Conservation (phyloP, 2,888 invertebrate genomes). For the Agrotis clavis region DNA sequence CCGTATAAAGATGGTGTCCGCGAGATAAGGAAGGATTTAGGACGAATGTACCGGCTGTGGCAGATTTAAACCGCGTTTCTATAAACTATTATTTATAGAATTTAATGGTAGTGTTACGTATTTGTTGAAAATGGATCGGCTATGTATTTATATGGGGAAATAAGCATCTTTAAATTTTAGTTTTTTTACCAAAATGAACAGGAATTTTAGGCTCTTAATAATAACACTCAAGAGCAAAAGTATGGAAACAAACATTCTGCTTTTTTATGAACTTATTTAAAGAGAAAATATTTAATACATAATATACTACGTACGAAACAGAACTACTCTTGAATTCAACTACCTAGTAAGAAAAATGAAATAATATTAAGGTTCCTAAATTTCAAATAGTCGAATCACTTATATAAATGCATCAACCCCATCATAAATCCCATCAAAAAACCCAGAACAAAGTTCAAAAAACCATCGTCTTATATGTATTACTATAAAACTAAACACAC, state of each 20-base stretch:
- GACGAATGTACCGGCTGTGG: slow-evolving; percentile 68
- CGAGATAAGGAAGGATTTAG: slow-evolving; percentile 84
- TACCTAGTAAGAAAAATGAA: not conserved
- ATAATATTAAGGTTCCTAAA: not conserved
- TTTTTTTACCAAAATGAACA: not conserved
- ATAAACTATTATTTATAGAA: slow-evolving; percentile 72
- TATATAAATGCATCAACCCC: not conserved
- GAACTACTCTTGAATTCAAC: not conserved
- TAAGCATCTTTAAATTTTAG: fast-evolving
- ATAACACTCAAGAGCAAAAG: too few species aligned
- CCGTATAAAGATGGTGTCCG: slow-evolving; percentile 81
- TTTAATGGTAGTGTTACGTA: slow-evolving; percentile 66
- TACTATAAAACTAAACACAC: slow-evolving; percentile 39
- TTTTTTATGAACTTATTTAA: too few species aligned
- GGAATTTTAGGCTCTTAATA: too few species aligned
- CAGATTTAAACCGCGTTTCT: slow-evolving; percentile 75
- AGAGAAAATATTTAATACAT: too few species aligned
- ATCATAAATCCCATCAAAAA: not conserved
- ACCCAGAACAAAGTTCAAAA: not conserved
- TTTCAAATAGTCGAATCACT: not conserved
- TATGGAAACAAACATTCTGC: too few species aligned
- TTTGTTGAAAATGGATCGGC: slow-evolving; percentile 23
- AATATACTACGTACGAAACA: not conserved
- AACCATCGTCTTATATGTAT: not conserved
- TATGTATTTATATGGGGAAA: slow-evolving; percentile 25